A percentile compares a stretch with the other conserved stretches of the same genome.
These are phyloP conservation scores for Cassiopea xamachana DNA, from an alignment of 30 jellyfish, hydroid and myxozoan species.

Conservation along the genomic window DNA sequence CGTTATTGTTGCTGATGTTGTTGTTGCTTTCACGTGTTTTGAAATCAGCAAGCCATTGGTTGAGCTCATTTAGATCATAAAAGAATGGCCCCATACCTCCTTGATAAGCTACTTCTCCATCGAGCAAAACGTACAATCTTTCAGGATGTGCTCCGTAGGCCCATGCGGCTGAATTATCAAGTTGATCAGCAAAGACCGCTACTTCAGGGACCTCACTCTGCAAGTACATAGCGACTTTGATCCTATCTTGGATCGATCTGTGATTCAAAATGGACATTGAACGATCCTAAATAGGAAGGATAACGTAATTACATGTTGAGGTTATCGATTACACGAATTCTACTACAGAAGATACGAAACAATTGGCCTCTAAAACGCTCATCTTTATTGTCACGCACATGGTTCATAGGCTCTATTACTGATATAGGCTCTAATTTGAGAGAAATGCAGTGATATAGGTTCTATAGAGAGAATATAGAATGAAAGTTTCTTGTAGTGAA, in stretches of 20 bases:
- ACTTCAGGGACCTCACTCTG: constrained; percentile 27
- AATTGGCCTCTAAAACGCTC: background rate
- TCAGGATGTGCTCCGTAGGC: constrained; percentile 83
- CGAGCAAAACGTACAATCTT: constrained; percentile 69
- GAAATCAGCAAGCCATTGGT: constrained; percentile 49
- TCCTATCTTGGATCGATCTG: constrained; percentile 61
- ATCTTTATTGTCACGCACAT: too few species aligned
- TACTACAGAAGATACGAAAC: background rate
- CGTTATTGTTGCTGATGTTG: background rate
- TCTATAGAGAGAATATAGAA: too few species aligned
- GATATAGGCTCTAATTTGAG: too few species aligned
- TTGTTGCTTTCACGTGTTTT: constrained; percentile 21
- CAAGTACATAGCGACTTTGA: constrained; percentile 53
- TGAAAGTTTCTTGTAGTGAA: too few species aligned
- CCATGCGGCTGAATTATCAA: constrained; percentile 55
- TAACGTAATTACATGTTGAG: background rate
- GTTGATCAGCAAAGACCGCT: constrained; percentile 53
- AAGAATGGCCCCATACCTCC: constrained; percentile 83
- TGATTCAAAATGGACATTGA: constrained; percentile 31
- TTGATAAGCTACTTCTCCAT: constrained; percentile 66
- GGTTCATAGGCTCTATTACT: too few species aligned
- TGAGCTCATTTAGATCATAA: constrained; percentile 60
- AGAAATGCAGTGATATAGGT: too few species aligned
- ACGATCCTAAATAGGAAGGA: constrained; percentile 17
- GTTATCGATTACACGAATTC: background rate